phyloP scores from a whole-genome alignment of 2,797 vertebrate genomes.

The Cyclopterus lumpus region DNA sequence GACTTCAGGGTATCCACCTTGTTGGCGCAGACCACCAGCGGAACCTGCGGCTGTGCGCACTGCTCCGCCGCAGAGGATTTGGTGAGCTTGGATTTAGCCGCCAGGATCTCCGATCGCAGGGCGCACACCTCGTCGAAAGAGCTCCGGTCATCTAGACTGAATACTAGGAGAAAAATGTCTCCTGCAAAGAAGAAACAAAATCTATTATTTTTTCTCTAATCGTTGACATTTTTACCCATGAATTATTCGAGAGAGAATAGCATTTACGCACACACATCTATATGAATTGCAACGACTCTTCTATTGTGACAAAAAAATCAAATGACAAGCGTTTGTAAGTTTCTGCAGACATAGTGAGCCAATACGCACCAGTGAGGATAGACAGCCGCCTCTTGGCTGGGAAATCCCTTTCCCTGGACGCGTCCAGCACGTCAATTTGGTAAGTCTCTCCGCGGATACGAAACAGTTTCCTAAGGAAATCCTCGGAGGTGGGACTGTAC shows the following conservation, averaged over 20 bases:
- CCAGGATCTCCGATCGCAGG: constrained; percentile 78
- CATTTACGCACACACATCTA: constrained; percentile 25
- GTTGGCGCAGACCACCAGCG: constrained; percentile 83
- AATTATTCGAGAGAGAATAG: neutral
- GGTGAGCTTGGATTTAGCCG: constrained; percentile 80
- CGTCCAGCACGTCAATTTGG: constrained; percentile 85
- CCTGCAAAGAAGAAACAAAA: constrained; percentile 63
- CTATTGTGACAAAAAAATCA: neutral
- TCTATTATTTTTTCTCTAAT: neutral
- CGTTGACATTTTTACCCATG: neutral
- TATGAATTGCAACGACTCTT: neutral
- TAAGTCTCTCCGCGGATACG: constrained; percentile 84
- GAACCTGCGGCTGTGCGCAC: constrained; percentile 58
- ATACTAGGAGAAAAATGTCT: constrained; percentile 84
- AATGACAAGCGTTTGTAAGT: neutral
- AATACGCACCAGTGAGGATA: constrained; percentile 84
- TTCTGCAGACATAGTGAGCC: neutral
- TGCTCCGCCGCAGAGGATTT: constrained; percentile 53
- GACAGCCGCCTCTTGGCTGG: constrained; percentile 84
- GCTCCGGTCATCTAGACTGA: constrained; percentile 82
- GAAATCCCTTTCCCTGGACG: constrained; percentile 82
- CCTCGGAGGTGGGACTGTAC: constrained; percentile 84
- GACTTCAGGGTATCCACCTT: constrained; percentile 77
- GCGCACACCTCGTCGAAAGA: constrained; percentile 82
- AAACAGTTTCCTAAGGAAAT: constrained; percentile 84